Evolutionary conservation across 2,888 invertebrate species (phyloP).

Genomic region (Cecidostiba fungosa): DNA sequence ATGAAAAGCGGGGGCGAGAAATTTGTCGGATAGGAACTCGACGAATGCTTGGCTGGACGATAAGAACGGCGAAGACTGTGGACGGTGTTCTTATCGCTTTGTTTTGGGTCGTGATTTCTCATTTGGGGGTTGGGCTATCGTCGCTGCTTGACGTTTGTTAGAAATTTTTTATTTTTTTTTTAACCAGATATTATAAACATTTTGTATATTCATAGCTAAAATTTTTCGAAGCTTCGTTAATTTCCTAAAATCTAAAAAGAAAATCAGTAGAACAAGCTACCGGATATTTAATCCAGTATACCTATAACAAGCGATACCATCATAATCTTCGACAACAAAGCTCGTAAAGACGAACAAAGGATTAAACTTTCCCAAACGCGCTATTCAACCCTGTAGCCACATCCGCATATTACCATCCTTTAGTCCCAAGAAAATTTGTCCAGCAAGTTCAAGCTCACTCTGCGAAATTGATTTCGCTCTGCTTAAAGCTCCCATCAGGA

Average conservation of each 20-base stretch:
- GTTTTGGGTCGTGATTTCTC: background rate
- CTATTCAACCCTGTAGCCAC: background rate
- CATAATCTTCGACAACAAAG: background rate
- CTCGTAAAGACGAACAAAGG: conserved; percentile 19
- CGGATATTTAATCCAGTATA: background rate
- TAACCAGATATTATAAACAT: no score
- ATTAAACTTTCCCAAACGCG: background rate
- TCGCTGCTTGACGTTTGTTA: no score
- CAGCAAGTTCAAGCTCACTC: conserved; percentile 67
- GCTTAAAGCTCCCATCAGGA: conserved; percentile 43
- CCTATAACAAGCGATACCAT: background rate
- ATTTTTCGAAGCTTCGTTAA: no score
- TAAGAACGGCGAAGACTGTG: background rate
- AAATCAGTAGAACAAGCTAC: no score
- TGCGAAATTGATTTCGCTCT: conserved; percentile 69
- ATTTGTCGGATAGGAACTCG: conserved; percentile 32
- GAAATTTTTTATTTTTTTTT: no score
- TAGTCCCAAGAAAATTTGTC: conserved; percentile 28
- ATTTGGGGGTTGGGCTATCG: background rate
- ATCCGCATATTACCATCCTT: conserved; percentile 11
- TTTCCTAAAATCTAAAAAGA: no score
- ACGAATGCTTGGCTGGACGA: background rate
- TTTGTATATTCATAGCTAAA: no score
- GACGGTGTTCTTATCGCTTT: conserved; percentile 31
- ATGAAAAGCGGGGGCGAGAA: conserved; percentile 39